Conservation (phyloP, 1,140 invertebrate genomes). For the Pseudachorutes palmiensis region DNA sequence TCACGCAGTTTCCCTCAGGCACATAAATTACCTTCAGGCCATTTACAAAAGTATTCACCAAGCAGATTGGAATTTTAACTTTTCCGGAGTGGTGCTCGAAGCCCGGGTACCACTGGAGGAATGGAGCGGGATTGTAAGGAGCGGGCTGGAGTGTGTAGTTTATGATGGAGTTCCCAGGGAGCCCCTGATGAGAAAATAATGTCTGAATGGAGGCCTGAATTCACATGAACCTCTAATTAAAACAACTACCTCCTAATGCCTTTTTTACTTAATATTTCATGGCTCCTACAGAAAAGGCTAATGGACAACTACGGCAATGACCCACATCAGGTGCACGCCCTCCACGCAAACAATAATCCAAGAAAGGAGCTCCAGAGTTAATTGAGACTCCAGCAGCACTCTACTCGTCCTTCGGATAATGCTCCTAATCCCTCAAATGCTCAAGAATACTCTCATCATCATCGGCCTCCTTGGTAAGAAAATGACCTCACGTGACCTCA, state of each 20-base stretch:
- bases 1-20: not conserved
- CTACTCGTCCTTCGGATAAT: too few relatives aligned
- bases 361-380: not conserved
- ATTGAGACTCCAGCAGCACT: too few relatives aligned
- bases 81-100: too few relatives aligned
- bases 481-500: too few relatives aligned
- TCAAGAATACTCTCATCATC: too few relatives aligned
- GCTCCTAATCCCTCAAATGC: too few relatives aligned
- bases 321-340: not conserved
- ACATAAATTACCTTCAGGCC: slow-evolving; percentile 1
- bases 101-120: too few relatives aligned
- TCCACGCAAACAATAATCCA: not conserved
- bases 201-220: slow-evolving; percentile 6
- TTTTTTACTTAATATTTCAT: slow-evolving; percentile 5
- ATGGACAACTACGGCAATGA: too few relatives aligned
- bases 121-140: not conserved
- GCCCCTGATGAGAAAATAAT: slow-evolving; percentile 11
- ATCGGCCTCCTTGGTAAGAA: too few relatives aligned
- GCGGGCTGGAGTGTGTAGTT: not conserved
- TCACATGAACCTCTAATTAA: slow-evolving; percentile 1
- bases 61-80: not conserved
- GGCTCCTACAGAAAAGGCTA: not conserved
- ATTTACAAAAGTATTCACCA: too few relatives aligned
- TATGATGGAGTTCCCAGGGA: not conserved
- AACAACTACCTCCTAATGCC: not conserved